Conservation (phyloP, 1,140 invertebrate species). For the Bombus sibiricus region DNA sequence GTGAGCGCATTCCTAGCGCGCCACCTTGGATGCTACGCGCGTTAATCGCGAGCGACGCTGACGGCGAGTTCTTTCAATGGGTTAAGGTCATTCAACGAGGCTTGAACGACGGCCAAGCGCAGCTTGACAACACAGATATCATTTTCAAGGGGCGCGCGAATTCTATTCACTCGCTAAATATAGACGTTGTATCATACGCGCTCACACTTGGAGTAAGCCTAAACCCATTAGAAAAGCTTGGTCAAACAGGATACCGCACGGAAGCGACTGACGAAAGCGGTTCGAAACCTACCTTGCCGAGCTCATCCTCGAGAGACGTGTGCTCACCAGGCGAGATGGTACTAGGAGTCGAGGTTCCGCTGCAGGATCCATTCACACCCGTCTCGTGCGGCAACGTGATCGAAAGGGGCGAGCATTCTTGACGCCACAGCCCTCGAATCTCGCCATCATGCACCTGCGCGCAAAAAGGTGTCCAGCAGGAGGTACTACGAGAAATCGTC, state of each 20-base stretch:
- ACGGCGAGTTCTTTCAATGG: constrained; percentile 57
- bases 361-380: constrained; percentile 81
- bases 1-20: not conserved
- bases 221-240: not conserved
- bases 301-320: constrained; percentile 83
- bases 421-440: constrained; percentile 72
- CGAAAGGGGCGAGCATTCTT: constrained; percentile 81
- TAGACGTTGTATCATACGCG: constrained; percentile 56
- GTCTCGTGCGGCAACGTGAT: constrained; percentile 78
- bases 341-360: constrained; percentile 84
- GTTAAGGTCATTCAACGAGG: constrained; percentile 66
- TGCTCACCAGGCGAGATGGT: constrained; percentile 85
- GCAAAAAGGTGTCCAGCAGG: constrained; percentile 58
- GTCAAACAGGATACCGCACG: not conserved
- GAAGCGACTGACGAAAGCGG: not conserved
- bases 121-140: constrained; percentile 51
- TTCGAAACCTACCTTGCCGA: constrained; percentile 77
- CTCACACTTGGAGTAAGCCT: not conserved
- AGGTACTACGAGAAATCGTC: constrained; percentile 52
- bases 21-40: not conserved
- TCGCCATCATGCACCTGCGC: constrained; percentile 76
- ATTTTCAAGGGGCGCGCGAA: constrained; percentile 33
- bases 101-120: constrained; percentile 70
- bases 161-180: constrained; percentile 66
- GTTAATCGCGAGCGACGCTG: constrained; percentile 28